Conservation (phyloP, 2,113 vertebrate species). For the Pan troglodytes region NHGRI_mPanTro3-v2.1_pri NC_072398.2:36187001-36187500, state of each 20-base stretch:
- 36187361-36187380: background rate
- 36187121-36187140: background rate
- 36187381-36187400: background rate
- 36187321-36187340: background rate
- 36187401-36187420: background rate
- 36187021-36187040: background rate
- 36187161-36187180: background rate
- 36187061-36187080: background rate
- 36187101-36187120: background rate
- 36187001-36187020: background rate
- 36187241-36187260: background rate
- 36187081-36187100: background rate
- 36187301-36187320: too few species aligned
- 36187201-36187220: background rate
- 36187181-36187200: background rate
- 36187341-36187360: background rate
- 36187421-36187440: background rate
- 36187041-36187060: background rate
- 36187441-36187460: background rate
- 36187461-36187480: background rate
- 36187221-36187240: background rate
- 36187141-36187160: background rate
- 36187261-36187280: background rate
- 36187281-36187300: background rate
- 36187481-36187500: background rate